phyloP scores from a whole-genome alignment of 1,140 invertebrate genomes.

The Aplysia californica region DNA sequence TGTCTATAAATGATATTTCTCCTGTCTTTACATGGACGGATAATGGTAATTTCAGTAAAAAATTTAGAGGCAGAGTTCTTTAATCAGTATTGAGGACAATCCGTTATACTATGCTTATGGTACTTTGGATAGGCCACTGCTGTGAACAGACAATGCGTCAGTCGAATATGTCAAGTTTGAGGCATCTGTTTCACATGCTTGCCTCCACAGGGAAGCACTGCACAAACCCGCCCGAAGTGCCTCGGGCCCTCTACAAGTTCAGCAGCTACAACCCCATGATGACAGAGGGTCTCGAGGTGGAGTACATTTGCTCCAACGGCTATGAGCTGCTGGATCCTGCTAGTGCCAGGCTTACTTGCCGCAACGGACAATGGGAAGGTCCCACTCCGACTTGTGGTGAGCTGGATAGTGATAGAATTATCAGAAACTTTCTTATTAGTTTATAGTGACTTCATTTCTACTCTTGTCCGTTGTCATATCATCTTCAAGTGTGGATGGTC shows the following conservation, averaged over 20 bases:
- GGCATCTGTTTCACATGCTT: no score
- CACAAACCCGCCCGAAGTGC: slow-evolving; percentile 36
- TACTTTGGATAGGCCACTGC: no score
- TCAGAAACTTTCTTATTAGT: background rate
- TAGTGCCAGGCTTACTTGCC: slow-evolving; percentile 31
- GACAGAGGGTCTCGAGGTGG: slow-evolving; percentile 16
- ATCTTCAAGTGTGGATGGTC: background rate
- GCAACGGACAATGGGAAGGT: slow-evolving; percentile 40
- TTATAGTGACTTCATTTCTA: background rate
- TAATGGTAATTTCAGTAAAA: no score
- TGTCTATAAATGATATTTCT: no score
- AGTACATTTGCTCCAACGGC: slow-evolving; percentile 32
- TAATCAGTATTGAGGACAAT: no score
- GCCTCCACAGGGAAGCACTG: slow-evolving; percentile 34
- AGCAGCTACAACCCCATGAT: slow-evolving; percentile 7
- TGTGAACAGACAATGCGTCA: no score
- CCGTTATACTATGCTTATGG: no score
- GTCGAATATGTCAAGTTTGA: no score
- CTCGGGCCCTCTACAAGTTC: slow-evolving; percentile 32
- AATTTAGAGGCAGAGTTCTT: no score
- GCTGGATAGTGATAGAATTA: no score
- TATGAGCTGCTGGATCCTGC: slow-evolving; percentile 27
- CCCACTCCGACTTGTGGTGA: slow-evolving; percentile 41
- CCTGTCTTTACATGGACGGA: no score
- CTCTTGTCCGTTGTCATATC: background rate